Evolutionary conservation across 2,888 invertebrate genomes (phyloP), one percentile per base, ranked within the genome.

Genomic region (Drosophila kanekoi): DNA sequence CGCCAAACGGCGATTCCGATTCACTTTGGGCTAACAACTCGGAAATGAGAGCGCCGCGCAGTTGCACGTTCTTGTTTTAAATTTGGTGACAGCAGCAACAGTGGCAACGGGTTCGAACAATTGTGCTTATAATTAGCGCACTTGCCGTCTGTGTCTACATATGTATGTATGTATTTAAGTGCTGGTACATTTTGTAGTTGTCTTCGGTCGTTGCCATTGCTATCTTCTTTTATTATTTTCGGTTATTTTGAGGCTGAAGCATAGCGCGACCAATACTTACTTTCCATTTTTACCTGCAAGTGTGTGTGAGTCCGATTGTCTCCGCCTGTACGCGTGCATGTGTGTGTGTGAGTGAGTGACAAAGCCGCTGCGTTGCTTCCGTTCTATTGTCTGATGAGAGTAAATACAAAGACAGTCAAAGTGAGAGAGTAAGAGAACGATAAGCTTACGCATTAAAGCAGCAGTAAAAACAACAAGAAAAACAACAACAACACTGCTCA

Each of bases 281-380:
- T 85, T 85, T 85, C 88, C 87, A 83, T 85, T 85, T 85, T 87
- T 71, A 83, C 85, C 79, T 87, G 70, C 68, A 67, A 61, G 62
- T 38, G 70, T 63, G 71, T 59, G 64, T 45, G 56, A 58, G 16
- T 54, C n/a, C 35, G 61, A 66, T 71, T 63, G 64, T 69, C 53
- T 57, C 56, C 40, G 16, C 35, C 9, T 53, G 8, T 28, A 13
- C 43, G 37, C 58, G 47, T 63, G 47, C 37, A 16, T 56, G 49
- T 20, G 62, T 45, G 56, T 71, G 60, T 43, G 52, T 57, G 68
- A 44, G 63, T 56, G 61, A 77, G 69, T 86, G 87, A 81, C 87
- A 77, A 77, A 81, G 82, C 75, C 76, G 72, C 79, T 67, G 77
- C 48, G 59, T 71, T 65, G 81, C 81, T 87, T 85, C 87, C 85